Evolutionary conservation across 2,888 invertebrate species (phyloP), one percentile per base, ranked within the genome.

Genomic region (Rutpela maculata): DNA sequence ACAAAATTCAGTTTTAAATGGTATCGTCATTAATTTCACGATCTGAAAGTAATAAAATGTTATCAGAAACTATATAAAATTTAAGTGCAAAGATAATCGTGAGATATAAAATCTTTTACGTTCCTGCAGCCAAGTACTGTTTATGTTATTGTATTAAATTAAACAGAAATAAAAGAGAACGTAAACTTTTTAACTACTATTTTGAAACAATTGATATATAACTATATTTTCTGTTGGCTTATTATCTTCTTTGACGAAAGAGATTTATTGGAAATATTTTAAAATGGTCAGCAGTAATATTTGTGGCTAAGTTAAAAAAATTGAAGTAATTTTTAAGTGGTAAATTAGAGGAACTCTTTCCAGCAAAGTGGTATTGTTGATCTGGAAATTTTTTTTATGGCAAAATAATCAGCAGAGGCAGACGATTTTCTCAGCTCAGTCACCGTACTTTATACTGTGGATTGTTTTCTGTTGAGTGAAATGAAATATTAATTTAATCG

Each of bases 101-200:
- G 15, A 55, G 17, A 38, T 65, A 65, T 65, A 65, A 65, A 65
- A 65, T 65, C 65, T 38, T 65, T 65, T 65, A 65, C 65, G 65
- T 38, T 38, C 31, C 65, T 65, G 18, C 65, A 65, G 65, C 38
- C 38, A 38, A 65, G 65, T 65, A 56, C 67, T 67, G 56, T 68
- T 68, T 68, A 56, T 68, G 68, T 68, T 68, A 68, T 55, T 68
- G 68, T 56, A 56, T 68, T 68, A 68, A 68, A 68, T 68, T 56
- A 68, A 68, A 65, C 65, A 65, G 65, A 38, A 65, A 56, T 56
- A 68, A 68, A 68, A 68, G 63, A 22, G 68, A 31, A 11, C 55
- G 15, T 56, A 68, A 68, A 68, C 12, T 68, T 68, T 68, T 56
- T 55, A 55, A 68, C 56, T 65, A 43, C 65, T 31, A 12, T 17